Base-by-base conservation (phyloP, 1,140 invertebrate genomes). In the Drosophila sp. region DNA sequence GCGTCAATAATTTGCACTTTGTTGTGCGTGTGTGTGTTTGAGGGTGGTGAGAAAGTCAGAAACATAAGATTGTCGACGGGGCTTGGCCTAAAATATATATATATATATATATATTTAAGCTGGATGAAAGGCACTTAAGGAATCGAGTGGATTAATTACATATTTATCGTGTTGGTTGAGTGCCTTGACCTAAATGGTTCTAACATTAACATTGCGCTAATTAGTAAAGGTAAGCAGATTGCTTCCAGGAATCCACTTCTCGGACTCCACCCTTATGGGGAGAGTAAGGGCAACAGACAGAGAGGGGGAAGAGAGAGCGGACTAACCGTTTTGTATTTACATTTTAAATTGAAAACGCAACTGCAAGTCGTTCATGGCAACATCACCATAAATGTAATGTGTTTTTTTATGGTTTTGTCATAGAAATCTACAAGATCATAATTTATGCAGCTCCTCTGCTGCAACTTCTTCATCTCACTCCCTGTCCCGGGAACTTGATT, bases 381-480 rank as follows among this genome's bases (percentile, higher is more conserved):
- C 63, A 56, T 56, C 27, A 43, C 80, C 80, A 83, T 84, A 83
- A 84, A 83, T 51, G 76, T 77, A 76, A 83, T 83, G 80, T 51
- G 46, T 70, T 72, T 51, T 65, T 87, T 79, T 89, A 74, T 86
- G 75, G 64, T 56, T 43, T 81, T 76, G 82, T 86, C 82, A 80
- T 84, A 84, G 80, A 80, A 77, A 76, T 84, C 64, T 79, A 80
- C 56, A 72, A 76, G 78, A 89, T 76, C 82, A 89, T 86, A 86
- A 86, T 86, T 86, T 86, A 86, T 86, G 82, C 82, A 82, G 50
- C 65, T 29, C 41, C 41, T 14, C 34, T 58, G 54, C n/a, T n/a
- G n/a, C n/a, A n/a, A n/a, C n/a, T 38, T 32, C 63, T 32, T 9
- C 16, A 7, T 0, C 40, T 11, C 4, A 0, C 4, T 2, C 9